Base-by-base conservation (phyloP, 2,888 invertebrate genomes). In the Acrobasis suavella region DNA sequence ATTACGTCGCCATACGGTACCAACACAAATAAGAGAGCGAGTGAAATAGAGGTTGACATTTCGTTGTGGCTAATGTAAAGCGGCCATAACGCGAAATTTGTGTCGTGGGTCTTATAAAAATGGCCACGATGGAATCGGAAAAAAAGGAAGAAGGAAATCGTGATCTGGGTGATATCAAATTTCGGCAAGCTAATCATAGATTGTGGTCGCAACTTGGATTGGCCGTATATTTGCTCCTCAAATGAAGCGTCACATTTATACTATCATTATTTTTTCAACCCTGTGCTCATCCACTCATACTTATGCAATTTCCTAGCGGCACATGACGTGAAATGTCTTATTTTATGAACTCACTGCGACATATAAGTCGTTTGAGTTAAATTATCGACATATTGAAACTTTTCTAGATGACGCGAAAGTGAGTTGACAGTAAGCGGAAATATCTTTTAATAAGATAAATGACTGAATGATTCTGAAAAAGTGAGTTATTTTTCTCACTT, bases 1-100 rank as follows among this genome's bases (percentile, higher is more conserved):
- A 81, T 77, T 80, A 77, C 77, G 72, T 67, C 71, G 72, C 81
- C 81, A 78, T 78, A 81, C 80, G 81, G 77, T 80, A 78, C n/a
- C 9, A 17, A 6, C 14, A 42, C 42, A 56, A 56, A 55, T 2
- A 12, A 42, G 0, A 3, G 42, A 42, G 0, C 8, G 42, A 10
- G 10, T 10, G 10, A 12, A 42, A 42, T 0, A 14, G 32, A 52
- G 12, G 15, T 37, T n/a, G 22, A 22, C 22, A 22, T 22, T 22
- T 22, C n/a, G n/a, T n/a, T n/a, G n/a, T n/a, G n/a, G n/a, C n/a
- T n/a, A n/a, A n/a, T n/a, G n/a, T n/a, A n/a, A n/a, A n/a, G n/a
- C n/a, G n/a, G n/a, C n/a, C n/a, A n/a, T n/a, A n/a, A n/a, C n/a
- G n/a, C n/a, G n/a, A n/a, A n/a, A n/a, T n/a, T n/a, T n/a, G n/a